Conservation (phyloP, 1,140 invertebrate species). For the Zophobas atratus region DNA sequence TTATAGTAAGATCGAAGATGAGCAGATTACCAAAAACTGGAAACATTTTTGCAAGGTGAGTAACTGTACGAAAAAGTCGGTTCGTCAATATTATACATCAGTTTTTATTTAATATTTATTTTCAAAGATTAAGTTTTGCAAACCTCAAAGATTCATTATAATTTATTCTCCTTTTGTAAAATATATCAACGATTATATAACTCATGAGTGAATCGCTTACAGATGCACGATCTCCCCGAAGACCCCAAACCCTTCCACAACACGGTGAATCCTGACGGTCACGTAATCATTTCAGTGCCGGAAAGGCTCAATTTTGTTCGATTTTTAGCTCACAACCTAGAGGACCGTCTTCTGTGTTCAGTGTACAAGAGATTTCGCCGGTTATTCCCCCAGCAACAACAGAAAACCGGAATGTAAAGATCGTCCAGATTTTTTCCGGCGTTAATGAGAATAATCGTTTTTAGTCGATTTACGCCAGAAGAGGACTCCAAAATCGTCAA, state of each 20-base stretch:
- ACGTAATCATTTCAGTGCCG: neutral
- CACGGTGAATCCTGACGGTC: neutral
- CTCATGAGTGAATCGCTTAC: slow-evolving; percentile 25
- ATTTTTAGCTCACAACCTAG: slow-evolving; percentile 43
- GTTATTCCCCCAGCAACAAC: neutral
- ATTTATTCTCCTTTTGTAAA: no score
- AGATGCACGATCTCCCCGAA: slow-evolving; percentile 37
- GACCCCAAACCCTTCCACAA: slow-evolving; percentile 36
- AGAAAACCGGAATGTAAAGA: slow-evolving; percentile 5
- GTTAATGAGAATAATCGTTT: neutral
- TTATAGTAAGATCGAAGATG: slow-evolving; percentile 47
- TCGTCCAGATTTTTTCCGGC: neutral
- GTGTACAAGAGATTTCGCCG: slow-evolving; percentile 46
- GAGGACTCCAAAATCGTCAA: slow-evolving; percentile 48
- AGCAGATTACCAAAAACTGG: slow-evolving; percentile 48
- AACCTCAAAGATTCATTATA: no score
- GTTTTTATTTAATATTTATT: no score
- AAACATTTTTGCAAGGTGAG: slow-evolving; percentile 48
- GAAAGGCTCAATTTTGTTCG: slow-evolving; percentile 45
- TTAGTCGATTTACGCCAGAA: slow-evolving; percentile 33
- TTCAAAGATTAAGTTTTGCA: no score
- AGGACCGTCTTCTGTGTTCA: slow-evolving; percentile 31
- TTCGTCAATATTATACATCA: no score
- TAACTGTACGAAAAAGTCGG: neutral
- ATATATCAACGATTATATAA: neutral